These are phyloP conservation scores for Fistularia commersonii DNA, from an alignment of 2,797 vertebrate species.

Conservation along the genomic window DNA sequence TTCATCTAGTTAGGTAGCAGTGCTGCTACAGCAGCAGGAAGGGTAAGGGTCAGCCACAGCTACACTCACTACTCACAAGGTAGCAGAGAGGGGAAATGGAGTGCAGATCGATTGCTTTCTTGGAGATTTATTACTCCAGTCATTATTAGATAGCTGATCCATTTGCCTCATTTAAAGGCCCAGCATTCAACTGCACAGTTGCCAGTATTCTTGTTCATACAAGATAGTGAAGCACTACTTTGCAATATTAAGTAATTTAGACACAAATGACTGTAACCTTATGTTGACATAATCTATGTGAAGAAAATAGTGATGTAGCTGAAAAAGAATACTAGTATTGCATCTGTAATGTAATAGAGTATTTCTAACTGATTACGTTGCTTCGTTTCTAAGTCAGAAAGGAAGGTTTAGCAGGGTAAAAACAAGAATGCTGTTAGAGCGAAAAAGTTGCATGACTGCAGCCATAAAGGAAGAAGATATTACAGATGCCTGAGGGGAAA, in stretches of 20 bases:
- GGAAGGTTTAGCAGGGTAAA: no score
- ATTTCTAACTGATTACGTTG: no score
- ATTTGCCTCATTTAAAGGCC: constrained; percentile 36
- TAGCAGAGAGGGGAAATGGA: constrained; percentile 25
- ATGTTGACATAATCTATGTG: constrained; percentile 1
- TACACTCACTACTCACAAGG: constrained; percentile 37
- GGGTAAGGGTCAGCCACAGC: constrained; percentile 48
- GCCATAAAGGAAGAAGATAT: no score
- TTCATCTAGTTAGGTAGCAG: constrained; percentile 20
- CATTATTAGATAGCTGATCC: constrained; percentile 25
- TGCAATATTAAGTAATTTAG: constrained; percentile 12
- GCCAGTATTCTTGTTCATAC: background rate
- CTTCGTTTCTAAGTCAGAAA: no score
- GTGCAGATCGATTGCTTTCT: constrained; percentile 42
- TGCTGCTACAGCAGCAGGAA: constrained; percentile 24
- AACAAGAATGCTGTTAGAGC: no score
- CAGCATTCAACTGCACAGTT: background rate
- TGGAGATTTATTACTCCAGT: constrained; percentile 44
- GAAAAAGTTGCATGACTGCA: no score
- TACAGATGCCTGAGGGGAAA: background rate
- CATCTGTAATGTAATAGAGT: no score
- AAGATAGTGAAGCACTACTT: constrained; percentile 11
- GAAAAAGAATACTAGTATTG: no score
- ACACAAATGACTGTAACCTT: constrained; percentile 13
- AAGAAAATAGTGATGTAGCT: background rate